Percentiles rank a stretch among this genome's conserved stretches.
These are phyloP conservation scores for Strigamia crassipes DNA, from an alignment of 2,888 invertebrate genomes.

Conservation along the genomic window DNA sequence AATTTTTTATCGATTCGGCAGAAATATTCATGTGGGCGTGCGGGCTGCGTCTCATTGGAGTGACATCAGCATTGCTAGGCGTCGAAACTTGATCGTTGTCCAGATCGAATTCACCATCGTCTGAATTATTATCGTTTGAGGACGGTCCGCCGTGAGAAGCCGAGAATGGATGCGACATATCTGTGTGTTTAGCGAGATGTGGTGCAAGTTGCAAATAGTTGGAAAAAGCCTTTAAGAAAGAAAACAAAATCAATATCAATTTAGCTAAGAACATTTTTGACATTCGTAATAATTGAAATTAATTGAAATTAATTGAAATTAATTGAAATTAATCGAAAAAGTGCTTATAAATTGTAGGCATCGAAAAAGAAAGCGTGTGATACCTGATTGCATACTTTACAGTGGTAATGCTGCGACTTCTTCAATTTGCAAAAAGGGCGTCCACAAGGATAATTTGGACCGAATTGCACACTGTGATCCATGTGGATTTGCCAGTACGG, in stretches of 20 bases:
- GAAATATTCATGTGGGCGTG: background rate
- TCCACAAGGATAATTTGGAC: conserved; percentile 71
- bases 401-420: conserved; percentile 77
- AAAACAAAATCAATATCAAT: background rate
- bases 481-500: conserved; percentile 50
- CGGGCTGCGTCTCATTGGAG: background rate
- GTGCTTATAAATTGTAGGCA: background rate
- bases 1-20: conserved; percentile 43
- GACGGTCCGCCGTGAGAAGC: conserved; percentile 47
- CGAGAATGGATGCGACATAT: conserved; percentile 52
- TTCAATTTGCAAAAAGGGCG: conserved; percentile 80
- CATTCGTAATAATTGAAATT: background rate
- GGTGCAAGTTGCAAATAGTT: conserved; percentile 70
- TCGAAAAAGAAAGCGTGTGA: background rate
- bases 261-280: background rate
- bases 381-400: conserved; percentile 76
- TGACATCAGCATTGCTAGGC: background rate
- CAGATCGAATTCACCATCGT: conserved; percentile 45
- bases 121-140: conserved; percentile 45
- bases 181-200: conserved; percentile 71
- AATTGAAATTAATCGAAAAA: background rate
- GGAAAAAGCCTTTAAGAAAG: conserved; percentile 67
- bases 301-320: background rate
- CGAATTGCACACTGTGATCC: conserved; percentile 63
- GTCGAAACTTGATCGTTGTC: conserved; percentile 19